A percentile compares a stretch with the other conserved stretches of the same genome.
Evolutionary conservation across 2,888 invertebrate species (phyloP).

Genomic region (Mimachlamys varia): DNA sequence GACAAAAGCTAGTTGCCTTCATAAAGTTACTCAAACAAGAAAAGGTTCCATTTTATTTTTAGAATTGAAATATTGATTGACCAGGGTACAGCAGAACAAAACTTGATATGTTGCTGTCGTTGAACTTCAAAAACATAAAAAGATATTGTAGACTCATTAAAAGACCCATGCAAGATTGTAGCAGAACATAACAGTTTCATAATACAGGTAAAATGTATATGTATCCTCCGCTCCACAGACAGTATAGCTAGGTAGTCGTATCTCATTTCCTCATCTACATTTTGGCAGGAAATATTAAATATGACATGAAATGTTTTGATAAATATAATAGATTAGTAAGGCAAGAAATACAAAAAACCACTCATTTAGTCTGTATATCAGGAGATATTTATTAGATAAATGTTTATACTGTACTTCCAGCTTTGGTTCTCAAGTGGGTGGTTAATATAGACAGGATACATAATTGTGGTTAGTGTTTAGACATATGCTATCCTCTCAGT

Average conservation of each 20-base stretch:
- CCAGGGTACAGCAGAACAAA: too few relatives aligned
- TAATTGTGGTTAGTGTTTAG: neutral
- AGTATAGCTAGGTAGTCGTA: neutral
- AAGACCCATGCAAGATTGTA: too few relatives aligned
- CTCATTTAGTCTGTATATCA: neutral
- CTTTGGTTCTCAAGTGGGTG: neutral
- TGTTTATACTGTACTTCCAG: neutral
- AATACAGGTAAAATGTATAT: neutral
- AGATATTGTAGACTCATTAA: too few relatives aligned
- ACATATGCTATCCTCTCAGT: neutral
- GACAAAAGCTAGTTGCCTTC: too few relatives aligned
- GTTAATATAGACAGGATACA: neutral
- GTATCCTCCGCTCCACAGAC: neutral
- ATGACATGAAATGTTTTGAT: neutral
- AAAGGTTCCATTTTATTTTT: too few relatives aligned
- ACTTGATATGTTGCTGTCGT: too few relatives aligned
- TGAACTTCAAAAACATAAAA: too few relatives aligned
- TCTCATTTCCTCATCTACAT: neutral
- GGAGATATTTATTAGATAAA: neutral
- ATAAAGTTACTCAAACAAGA: too few relatives aligned
- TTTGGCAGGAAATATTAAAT: conserved; percentile 31
- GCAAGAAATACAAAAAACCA: neutral
- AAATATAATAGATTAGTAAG: neutral
- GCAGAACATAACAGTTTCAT: too few relatives aligned
- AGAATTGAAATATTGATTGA: too few relatives aligned